Percentiles rank a stretch among this genome's conserved stretches.
These are phyloP conservation scores for Marmota flaviventris DNA, from an alignment of 2,113 vertebrate genomes.

Conservation along the genomic window DNA sequence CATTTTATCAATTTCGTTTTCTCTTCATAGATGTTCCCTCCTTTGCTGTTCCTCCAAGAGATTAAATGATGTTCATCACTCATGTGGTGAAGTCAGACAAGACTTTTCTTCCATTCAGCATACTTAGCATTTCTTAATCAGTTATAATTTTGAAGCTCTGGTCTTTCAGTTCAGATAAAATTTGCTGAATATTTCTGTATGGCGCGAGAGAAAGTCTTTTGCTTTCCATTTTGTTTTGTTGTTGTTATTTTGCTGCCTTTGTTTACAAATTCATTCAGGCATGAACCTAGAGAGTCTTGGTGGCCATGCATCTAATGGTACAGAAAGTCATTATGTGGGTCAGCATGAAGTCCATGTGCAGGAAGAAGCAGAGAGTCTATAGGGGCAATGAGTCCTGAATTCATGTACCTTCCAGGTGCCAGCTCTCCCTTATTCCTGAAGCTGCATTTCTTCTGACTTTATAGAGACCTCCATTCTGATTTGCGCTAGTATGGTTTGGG, in stretches of 20 bases:
- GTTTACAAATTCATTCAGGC: neutral
- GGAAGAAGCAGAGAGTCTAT: neutral
- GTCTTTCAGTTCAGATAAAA: neutral
- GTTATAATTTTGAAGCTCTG: neutral
- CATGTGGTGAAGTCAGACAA: neutral
- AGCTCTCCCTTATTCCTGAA: neutral
- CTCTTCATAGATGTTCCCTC: neutral
- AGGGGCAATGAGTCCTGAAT: neutral
- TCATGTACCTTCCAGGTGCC: neutral
- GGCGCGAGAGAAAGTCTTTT: neutral
- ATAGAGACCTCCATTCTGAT: neutral
- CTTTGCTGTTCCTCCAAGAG: neutral
- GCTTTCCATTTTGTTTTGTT: neutral
- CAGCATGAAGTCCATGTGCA: neutral
- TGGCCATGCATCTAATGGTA: no score
- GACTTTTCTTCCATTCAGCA: neutral
- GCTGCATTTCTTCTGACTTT: neutral
- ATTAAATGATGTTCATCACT: neutral
- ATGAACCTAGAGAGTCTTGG: neutral
- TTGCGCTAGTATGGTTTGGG: neutral
- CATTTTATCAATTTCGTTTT: neutral
- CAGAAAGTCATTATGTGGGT: neutral
- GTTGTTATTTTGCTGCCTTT: neutral
- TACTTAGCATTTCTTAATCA: neutral
- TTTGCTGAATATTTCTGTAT: neutral